Base-by-base conservation (phyloP, 2,888 invertebrate species). In the Cantharis flavilabris region DNA sequence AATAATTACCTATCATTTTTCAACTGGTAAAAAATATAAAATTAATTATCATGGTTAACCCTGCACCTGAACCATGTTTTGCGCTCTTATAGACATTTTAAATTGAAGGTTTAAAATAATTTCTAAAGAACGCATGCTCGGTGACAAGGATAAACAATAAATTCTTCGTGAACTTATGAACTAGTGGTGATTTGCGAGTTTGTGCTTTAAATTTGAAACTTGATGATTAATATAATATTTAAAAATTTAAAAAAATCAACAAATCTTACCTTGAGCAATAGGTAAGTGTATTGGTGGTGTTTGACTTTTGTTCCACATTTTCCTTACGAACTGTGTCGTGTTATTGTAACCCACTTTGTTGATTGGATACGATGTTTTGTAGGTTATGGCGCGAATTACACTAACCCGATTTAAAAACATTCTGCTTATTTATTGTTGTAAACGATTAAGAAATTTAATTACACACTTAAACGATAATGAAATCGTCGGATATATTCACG, bases 221-320 rank as follows among this genome's bases (percentile, higher is more conserved):
- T 67, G 11, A 67, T 67, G 65, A 67, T 67, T 18, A 18, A 28
- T 7, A 33, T 28, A 18, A 9, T 71, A 71, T 3, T 67, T 7
- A 67, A 11, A 18, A 28, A 16, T 64, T 72, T 72, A 62, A 11
- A 13, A 70, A 73, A 62, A 33, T 69, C 11, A 28, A 69, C 14
- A 72, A 71, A 64, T 78, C 81, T 82, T 80, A 85, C 85, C 85
- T 82, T 79, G 81, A 28, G 83, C 78, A 76, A 80, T 76, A 80
- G 85, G 85, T 82, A 85, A 82, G 81, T 85, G 83, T 20, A 20
- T 1, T 49, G 77, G 76, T 13, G 77, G 80, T 62, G 75, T 76
- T 69, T 81, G 81, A 13, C 72, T 80, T 70, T 78, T 81, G 73
- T 79, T 80, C 84, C 82, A 84, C 85, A 84, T 84, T 23, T 23